A percentile compares a stretch with the other conserved stretches of the same genome.
These are phyloP conservation scores for Alligator mississippiensis DNA, from an alignment of 2,113 vertebrate species.

Conservation along the genomic window DNA sequence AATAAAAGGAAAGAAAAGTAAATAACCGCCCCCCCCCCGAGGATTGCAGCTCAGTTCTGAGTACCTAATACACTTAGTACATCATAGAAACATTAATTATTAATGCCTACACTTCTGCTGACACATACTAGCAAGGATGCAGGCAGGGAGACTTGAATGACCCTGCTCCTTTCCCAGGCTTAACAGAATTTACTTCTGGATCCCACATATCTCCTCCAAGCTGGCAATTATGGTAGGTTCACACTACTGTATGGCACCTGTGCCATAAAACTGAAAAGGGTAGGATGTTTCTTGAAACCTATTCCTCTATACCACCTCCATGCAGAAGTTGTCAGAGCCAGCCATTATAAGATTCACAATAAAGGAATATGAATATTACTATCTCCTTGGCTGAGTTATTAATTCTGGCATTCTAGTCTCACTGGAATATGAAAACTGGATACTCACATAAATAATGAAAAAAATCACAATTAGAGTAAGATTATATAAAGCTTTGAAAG, in stretches of 20 bases:
- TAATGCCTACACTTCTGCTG: background rate
- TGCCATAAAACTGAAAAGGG: background rate
- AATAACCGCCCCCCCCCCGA: background rate
- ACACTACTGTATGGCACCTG: background rate
- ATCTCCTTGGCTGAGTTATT: background rate
- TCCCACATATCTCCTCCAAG: background rate
- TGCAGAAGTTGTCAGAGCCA: background rate
- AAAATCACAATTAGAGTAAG: background rate
- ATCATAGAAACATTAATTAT: background rate
- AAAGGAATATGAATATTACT: background rate
- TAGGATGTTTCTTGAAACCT: background rate
- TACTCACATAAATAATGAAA: background rate
- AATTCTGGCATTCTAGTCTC: background rate
- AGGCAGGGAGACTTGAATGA: background rate
- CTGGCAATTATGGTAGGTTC: background rate
- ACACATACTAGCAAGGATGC: rapidly evolving
- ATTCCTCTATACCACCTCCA: background rate
- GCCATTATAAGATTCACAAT: background rate
- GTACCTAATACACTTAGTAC: background rate
- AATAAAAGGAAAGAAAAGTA: background rate
- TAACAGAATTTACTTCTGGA: background rate
- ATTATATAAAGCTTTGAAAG: background rate
- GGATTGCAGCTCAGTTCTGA: background rate
- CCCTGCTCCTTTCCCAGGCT: background rate
- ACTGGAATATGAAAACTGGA: background rate